phyloP scores from a whole-genome alignment of 1,140 invertebrate genomes.

The Drosophila fuyamai region DNA sequence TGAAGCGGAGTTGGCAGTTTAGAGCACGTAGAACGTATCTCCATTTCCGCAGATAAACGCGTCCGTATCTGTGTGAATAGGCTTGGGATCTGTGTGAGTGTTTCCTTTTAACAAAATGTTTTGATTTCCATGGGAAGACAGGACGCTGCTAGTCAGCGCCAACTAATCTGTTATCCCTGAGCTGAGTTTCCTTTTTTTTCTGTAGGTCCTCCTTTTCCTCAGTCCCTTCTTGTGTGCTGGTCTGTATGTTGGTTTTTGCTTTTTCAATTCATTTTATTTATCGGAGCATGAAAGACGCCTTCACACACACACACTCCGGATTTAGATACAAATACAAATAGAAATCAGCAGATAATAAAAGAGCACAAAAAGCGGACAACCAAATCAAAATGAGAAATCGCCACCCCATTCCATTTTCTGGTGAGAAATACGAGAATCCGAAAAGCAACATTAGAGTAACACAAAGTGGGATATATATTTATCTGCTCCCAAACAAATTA shows the following conservation, averaged over 20 bases:
- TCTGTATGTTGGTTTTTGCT: conserved; percentile 56
- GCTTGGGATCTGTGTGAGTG: conserved; percentile 38
- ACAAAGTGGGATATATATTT: conserved; percentile 2
- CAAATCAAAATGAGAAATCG: conserved; percentile 67
- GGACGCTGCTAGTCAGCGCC: conserved; percentile 57
- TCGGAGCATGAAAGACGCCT: conserved; percentile 79
- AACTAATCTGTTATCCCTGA: conserved; percentile 80
- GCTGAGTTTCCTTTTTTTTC: conserved; percentile 15
- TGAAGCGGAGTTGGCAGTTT: conserved; percentile 64
- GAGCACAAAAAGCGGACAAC: conserved; percentile 27
- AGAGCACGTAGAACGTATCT: conserved; percentile 75
- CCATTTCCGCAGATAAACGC: conserved; percentile 81
- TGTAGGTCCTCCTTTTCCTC: not conserved
- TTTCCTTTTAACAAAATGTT: conserved; percentile 80
- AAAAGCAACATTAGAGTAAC: conserved; percentile 15
- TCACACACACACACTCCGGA: conserved; percentile 31
- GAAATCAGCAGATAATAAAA: conserved; percentile 60
- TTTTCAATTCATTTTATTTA: conserved; percentile 83
- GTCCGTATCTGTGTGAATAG: conserved; percentile 74
- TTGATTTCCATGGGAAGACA: conserved; percentile 77
- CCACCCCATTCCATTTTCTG: conserved; percentile 43
- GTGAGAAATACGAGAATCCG: conserved; percentile 19
- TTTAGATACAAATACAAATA: conserved; percentile 42
- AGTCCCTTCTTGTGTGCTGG: not conserved
- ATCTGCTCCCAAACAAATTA: conserved; percentile 16